These are phyloP conservation scores for Cuniculus paca DNA, from an alignment of 2,797 vertebrate species.

Conservation along the genomic window DNA sequence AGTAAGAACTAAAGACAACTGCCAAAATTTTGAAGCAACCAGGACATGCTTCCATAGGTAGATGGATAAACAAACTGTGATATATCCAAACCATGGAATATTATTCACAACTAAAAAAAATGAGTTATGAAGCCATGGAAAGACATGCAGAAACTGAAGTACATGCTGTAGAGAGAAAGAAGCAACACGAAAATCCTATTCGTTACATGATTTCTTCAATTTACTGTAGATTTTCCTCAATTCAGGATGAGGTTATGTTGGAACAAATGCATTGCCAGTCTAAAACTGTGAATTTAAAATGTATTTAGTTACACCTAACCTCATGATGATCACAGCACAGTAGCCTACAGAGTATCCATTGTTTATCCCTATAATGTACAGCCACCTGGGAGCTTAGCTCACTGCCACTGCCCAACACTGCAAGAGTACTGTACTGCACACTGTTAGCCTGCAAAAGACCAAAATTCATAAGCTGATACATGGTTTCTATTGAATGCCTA, in stretches of 20 bases:
- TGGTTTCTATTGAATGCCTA: not conserved
- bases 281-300: not conserved
- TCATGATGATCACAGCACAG: not conserved
- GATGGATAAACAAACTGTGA: not conserved
- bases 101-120: not conserved
- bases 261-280: not conserved
- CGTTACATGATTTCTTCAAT: not conserved
- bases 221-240: not conserved
- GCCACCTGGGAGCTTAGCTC: not conserved
- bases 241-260: not conserved
- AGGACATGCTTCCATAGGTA: not conserved
- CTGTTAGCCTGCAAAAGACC: not conserved
- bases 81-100: not conserved
- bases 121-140: not conserved
- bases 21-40: not conserved
- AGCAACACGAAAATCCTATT: not conserved
- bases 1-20: not conserved
- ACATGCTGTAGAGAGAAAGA: not conserved
- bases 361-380: not conserved
- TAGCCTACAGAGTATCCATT: not conserved
- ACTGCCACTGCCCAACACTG: not conserved
- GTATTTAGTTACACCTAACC: not conserved
- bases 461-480: not conserved
- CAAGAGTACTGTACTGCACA: not conserved
- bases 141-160: not conserved